Conservation (phyloP, 2,888 invertebrate genomes). For the Auanema sp. region DNA sequence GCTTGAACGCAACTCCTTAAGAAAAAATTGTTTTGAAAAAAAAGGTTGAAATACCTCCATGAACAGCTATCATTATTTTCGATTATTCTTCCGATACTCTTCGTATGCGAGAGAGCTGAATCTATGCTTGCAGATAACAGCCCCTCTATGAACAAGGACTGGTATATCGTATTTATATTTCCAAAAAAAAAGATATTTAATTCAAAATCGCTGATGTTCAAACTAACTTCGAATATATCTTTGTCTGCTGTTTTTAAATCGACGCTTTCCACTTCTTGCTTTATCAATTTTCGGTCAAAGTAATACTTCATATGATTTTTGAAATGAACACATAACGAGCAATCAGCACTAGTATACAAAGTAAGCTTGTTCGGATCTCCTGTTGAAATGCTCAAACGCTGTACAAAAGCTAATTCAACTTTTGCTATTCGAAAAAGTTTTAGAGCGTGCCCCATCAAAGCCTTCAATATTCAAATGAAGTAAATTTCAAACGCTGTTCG, state of each 20-base stretch:
- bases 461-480: not conserved
- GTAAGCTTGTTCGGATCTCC: constrained; percentile 12
- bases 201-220: not conserved
- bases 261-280: constrained; percentile 25
- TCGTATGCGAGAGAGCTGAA: constrained; percentile 55
- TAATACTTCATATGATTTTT: constrained; percentile 33
- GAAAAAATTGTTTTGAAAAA: constrained; percentile 67
- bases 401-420: no score
- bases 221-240: constrained; percentile 31
- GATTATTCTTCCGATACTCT: constrained; percentile 25
- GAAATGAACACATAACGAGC: constrained; percentile 44
- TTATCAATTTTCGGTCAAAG: constrained; percentile 24
- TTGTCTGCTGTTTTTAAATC: constrained; percentile 21
- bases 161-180: constrained; percentile 67
- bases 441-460: no score
- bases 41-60: constrained; percentile 78
- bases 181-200: constrained; percentile 47
- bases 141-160: constrained; percentile 65
- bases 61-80: constrained; percentile 75
- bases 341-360: constrained; percentile 35
- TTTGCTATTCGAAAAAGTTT: no score
- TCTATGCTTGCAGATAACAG: constrained; percentile 65
- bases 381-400: not conserved
- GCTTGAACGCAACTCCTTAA: constrained; percentile 28
- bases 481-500: not conserved